Evolutionary conservation across 2,113 vertebrate genomes (phyloP), one percentile per base, ranked within the genome.

Genomic region (Heteronetta atricapilla): DNA sequence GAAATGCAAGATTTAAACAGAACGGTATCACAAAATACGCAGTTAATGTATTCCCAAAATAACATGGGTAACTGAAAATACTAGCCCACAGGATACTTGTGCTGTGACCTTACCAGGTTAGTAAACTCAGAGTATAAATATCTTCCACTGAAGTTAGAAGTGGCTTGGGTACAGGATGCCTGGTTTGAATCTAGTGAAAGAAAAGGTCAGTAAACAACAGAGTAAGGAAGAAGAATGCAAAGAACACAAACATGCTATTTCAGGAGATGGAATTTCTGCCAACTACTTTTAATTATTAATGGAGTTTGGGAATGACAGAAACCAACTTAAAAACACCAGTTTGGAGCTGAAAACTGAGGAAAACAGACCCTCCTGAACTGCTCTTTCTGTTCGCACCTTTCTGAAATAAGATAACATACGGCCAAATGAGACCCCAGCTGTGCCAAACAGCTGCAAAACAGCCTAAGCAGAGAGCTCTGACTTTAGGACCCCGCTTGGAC

Each of bases 31-130:
- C 21, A 48, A 59, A 90, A 31, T 38, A 44, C 33, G 25, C 36
- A 1, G 8, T 42, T 52, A 40, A 63, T 6, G 8, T 23, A 36
- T 68, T 76, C 52, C 46, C 50, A 55, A 50, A 72, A 52, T 29
- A 0, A 0, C 28, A 29, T 14, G 38, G 28, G 29, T 36, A n/a
- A 8, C 46, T 28, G 59, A 64, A 58, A 74, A 58, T 25, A 23
- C 34, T 42, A 34, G 4, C 20, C 13, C 33, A 28, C 40, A 42
- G 36, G 34, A 10, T 7, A 1, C 18, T 8, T 44, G 92, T 70
- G 88, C 60, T 48, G 13, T 11, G 26, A 36, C 91, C 96, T 98
- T 95, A 98, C 98, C 96, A 93, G 82, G 89, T 92, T 56, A 95
- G 73, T 36, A 75, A 86, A 8, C 88, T 95, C 58, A 82, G 82